Percentiles rank a stretch among this genome's conserved stretches.
Evolutionary conservation across 2,888 invertebrate genomes (phyloP).

Genomic region (Cephalotes varians): DNA sequence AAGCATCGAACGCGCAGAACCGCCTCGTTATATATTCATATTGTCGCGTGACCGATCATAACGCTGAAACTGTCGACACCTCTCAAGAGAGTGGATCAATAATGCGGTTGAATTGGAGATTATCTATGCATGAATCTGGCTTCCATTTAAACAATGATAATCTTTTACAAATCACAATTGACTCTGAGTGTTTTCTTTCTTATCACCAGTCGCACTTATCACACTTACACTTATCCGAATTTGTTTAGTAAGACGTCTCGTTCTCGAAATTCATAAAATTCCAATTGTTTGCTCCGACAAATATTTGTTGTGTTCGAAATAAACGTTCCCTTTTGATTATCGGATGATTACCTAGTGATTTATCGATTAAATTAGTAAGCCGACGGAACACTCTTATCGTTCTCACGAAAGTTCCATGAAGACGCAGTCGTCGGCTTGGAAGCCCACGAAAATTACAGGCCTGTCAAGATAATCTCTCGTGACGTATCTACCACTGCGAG

Average conservation of each 20-base stretch:
- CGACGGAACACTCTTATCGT: not conserved
- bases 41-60: conserved; percentile 32
- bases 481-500: conserved; percentile 29
- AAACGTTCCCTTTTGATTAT: not conserved
- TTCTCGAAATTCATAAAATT: not conserved
- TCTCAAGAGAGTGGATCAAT: conserved; percentile 13
- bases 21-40: conserved; percentile 32
- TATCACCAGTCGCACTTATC: not conserved
- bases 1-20: conserved; percentile 9
- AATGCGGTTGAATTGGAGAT: conserved; percentile 9
- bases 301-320: not conserved
- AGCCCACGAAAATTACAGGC: conserved; percentile 48
- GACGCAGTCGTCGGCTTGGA: conserved; percentile 14
- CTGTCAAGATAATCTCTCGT: conserved; percentile 52
- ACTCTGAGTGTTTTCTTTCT: not conserved
- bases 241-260: not conserved
- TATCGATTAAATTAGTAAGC: not conserved
- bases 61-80: conserved; percentile 13
- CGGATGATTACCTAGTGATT: too few relatives aligned
- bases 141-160: not conserved
- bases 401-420: not conserved
- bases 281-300: not conserved
- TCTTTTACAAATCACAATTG: not conserved
- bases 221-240: not conserved
- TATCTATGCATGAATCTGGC: not conserved